Evolutionary conservation across 1,140 invertebrate genomes (phyloP).

Genomic region (Drosophila parvula): DNA sequence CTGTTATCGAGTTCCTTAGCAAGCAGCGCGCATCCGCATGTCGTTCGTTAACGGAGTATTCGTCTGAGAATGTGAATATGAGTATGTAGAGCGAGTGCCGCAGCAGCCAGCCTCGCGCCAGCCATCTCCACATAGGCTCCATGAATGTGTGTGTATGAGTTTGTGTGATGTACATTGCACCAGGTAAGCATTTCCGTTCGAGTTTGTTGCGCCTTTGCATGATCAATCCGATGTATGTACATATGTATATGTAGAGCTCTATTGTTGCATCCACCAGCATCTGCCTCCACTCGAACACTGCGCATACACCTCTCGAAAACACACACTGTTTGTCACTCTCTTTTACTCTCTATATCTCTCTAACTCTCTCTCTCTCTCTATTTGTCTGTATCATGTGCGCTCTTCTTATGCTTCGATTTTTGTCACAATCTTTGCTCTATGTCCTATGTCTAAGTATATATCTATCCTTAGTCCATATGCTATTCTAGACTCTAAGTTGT

Average conservation of each 20-base stretch:
- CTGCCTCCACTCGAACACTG: conserved; percentile 34
- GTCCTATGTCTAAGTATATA: conserved; percentile 43
- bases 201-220: conserved; percentile 36
- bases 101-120: conserved; percentile 1
- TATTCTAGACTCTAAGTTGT: conserved; percentile 69
- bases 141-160: conserved; percentile 28
- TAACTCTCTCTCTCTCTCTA: conserved; percentile 12
- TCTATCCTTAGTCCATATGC: conserved; percentile 55
- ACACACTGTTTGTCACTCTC: conserved; percentile 38
- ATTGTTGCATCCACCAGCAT: conserved; percentile 45
- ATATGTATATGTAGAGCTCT: conserved; percentile 7
- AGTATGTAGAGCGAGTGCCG: conserved; percentile 10
- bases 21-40: conserved; percentile 78
- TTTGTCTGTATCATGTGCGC: conserved; percentile 42
- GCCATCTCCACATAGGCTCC: conserved; percentile 17
- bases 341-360: conserved; percentile 9
- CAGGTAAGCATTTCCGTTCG: conserved; percentile 51
- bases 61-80: conserved; percentile 26
- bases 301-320: conserved; percentile 35
- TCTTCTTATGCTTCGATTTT: conserved; percentile 34
- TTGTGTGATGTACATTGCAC: conserved; percentile 44
- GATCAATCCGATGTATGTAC: conserved; percentile 1
- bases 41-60: conserved; percentile 31
- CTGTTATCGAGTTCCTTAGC: conserved; percentile 54
- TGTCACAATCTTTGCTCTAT: conserved; percentile 34